Conservation (phyloP, 1,140 invertebrate genomes). For the Cherax destructor region DNA sequence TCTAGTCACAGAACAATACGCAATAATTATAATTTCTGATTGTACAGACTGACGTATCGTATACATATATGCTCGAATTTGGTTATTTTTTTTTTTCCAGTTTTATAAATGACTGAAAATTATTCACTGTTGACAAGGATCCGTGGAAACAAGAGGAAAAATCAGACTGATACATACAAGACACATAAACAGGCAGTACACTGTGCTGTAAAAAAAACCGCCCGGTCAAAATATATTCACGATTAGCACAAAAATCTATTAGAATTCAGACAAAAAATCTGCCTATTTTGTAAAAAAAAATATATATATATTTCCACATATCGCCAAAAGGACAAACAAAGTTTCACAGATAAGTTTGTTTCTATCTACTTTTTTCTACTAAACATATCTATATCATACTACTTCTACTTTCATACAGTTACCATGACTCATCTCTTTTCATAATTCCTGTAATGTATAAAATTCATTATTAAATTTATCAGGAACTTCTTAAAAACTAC, state of each 20-base stretch:
- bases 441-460: slow-evolving; percentile 59
- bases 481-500: background rate
- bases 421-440: slow-evolving; percentile 58
- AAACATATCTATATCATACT: background rate
- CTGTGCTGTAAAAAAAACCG: slow-evolving; percentile 42
- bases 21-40: too few relatives aligned
- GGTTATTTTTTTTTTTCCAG: too few relatives aligned
- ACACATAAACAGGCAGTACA: background rate
- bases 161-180: background rate
- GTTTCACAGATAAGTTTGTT: background rate
- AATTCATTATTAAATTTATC: slow-evolving; percentile 32
- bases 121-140: background rate
- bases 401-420: slow-evolving; percentile 33
- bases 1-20: too few relatives aligned
- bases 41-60: too few relatives aligned
- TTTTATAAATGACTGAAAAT: background rate
- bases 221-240: background rate
- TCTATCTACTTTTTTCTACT: slow-evolving; percentile 14
- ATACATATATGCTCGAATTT: too few relatives aligned
- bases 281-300: background rate
- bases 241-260: background rate
- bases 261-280: background rate
- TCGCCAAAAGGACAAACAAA: background rate
- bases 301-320: background rate
- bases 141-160: background rate